phyloP scores from a whole-genome alignment of 2,113 vertebrate species.

The Xerus inauris region DNA sequence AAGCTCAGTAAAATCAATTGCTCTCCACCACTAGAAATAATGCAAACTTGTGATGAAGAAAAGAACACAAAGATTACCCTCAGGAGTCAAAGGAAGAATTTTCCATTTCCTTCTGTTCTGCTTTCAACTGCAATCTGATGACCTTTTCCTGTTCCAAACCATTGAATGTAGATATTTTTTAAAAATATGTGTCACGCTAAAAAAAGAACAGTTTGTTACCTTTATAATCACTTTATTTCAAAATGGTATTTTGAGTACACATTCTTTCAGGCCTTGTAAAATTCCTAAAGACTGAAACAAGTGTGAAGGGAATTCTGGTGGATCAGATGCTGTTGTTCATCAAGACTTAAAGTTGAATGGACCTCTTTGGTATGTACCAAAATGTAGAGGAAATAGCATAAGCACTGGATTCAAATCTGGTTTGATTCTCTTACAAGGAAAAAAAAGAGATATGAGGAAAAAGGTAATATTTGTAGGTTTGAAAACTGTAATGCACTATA shows the following conservation, averaged over 20 bases:
- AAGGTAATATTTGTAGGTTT: not conserved
- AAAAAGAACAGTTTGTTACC: not conserved
- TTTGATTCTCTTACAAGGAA: not conserved
- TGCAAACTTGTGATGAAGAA: not conserved
- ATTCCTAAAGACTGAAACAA: not conserved
- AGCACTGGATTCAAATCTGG: not conserved
- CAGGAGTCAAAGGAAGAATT: not conserved
- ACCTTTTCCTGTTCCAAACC: not conserved
- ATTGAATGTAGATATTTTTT: not conserved
- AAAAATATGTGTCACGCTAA: not conserved
- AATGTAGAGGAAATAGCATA: not conserved
- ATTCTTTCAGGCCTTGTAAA: not conserved
- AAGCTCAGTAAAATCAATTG: not conserved
- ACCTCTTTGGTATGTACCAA: not conserved
- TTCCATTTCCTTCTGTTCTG: not conserved
- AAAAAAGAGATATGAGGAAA: not conserved
- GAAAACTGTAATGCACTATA: not conserved
- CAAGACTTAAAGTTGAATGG: not conserved
- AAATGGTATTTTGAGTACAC: not conserved
- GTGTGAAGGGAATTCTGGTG: not conserved
- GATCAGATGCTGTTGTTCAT: not conserved
- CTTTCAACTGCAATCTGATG: not conserved
- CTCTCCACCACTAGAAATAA: not conserved
- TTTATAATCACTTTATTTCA: constrained; percentile 4
- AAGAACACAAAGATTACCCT: not conserved